Conservation (phyloP, 37 sponge, comb jelly and placozoan species). For the Petrosia ficiformis region DNA sequence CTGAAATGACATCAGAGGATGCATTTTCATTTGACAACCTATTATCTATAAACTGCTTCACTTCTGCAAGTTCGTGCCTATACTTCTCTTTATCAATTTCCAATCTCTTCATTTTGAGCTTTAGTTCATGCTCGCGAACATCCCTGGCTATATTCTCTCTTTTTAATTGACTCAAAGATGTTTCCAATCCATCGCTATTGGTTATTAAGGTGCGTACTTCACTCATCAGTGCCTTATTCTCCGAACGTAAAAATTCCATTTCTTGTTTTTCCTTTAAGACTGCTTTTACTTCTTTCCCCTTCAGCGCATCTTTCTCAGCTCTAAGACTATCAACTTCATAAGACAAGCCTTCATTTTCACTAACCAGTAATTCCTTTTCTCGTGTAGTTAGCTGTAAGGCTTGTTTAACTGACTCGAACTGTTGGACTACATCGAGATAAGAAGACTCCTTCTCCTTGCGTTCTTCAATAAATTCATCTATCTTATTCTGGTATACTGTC, state of each 20-base stretch:
- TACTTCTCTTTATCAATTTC: background rate
- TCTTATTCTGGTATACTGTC: background rate
- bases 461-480: background rate
- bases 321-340: background rate
- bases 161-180: background rate
- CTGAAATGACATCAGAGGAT: background rate
- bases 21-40: too few relatives aligned
- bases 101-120: background rate
- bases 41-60: background rate
- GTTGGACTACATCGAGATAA: background rate
- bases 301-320: background rate
- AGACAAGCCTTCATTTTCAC: background rate
- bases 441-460: background rate
- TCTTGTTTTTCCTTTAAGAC: background rate
- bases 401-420: background rate
- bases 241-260: background rate
- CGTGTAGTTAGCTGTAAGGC: background rate
- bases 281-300: background rate
- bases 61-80: background rate
- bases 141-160: background rate
- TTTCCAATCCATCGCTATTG: background rate
- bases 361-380: background rate
- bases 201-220: background rate
- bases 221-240: background rate
- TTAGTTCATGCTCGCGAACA: background rate